Percentiles rank a stretch among this genome's conserved stretches.
Conservation (phyloP, 2,113 vertebrate species). For the Archocentrus centrarchus region DNA sequence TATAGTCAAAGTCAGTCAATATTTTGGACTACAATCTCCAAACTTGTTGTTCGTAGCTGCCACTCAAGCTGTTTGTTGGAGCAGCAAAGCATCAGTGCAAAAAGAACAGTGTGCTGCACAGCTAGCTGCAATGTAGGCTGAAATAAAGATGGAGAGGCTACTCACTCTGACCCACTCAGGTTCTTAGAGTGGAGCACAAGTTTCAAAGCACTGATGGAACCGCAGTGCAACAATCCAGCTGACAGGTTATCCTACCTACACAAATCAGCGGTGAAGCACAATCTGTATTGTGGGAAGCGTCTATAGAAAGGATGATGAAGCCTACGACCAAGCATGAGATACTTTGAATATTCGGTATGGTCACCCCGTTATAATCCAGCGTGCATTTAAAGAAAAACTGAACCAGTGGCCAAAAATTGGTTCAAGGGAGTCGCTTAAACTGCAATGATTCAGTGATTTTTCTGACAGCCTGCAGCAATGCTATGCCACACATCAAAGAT, state of each 20-base stretch:
- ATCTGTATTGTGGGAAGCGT: conserved; percentile 45
- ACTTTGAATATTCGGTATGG: conserved; percentile 10
- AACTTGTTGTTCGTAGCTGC: neutral
- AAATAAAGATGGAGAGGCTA: conserved; percentile 40
- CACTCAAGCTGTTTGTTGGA: neutral
- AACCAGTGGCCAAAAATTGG: conserved; percentile 49
- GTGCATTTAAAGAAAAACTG: conserved; percentile 41
- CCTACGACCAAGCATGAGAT: conserved; percentile 43
- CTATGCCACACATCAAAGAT: conserved; percentile 42
- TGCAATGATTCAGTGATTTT: conserved; percentile 56
- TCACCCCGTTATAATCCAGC: conserved; percentile 39
- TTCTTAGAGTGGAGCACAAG: conserved; percentile 53
- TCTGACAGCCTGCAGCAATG: conserved; percentile 37
- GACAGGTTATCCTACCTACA: conserved; percentile 54
- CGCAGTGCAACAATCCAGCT: conserved; percentile 34
- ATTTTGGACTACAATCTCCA: conserved; percentile 13
- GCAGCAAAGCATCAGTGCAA: conserved; percentile 23
- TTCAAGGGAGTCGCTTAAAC: conserved; percentile 26
- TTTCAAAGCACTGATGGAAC: conserved; percentile 53
- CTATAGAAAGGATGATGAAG: conserved; percentile 37
- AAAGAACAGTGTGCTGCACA: conserved; percentile 35
- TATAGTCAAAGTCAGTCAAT: conserved; percentile 7
- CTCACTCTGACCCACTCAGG: conserved; percentile 9
- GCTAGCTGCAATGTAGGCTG: conserved; percentile 31
- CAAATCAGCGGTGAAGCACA: conserved; percentile 33